Evolutionary conservation across 2,113 vertebrate genomes (phyloP).

Genomic region (Cephalopholis sonnerati): DNA sequence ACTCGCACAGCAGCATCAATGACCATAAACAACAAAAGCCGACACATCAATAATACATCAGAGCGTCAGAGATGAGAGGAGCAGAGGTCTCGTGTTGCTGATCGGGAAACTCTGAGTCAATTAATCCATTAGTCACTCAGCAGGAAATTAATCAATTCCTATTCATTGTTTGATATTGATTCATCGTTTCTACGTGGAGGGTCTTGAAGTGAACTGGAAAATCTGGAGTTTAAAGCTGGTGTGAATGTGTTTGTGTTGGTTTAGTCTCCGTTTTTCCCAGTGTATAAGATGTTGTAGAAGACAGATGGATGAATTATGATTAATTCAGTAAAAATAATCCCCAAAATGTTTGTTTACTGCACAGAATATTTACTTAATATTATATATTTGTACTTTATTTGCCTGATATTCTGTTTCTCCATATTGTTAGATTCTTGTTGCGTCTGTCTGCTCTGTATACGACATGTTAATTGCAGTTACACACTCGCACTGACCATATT

Average conservation of each 20-base stretch:
- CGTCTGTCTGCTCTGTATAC: neutral
- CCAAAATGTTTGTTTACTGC: neutral
- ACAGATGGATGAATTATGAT: neutral
- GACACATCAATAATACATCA: slow-evolving; percentile 27
- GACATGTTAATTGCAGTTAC: too few relatives aligned
- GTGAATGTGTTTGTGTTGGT: slow-evolving; percentile 22
- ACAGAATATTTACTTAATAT: neutral
- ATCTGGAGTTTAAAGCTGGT: neutral
- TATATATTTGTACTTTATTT: neutral
- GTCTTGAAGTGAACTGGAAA: neutral
- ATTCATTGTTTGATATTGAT: neutral
- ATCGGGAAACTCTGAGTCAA: neutral
- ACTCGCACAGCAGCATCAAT: neutral
- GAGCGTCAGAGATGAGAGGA: neutral
- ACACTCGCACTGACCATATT: too few relatives aligned
- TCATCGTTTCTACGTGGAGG: neutral
- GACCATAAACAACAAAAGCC: slow-evolving; percentile 37
- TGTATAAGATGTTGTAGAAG: slow-evolving; percentile 6
- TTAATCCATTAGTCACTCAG: neutral
- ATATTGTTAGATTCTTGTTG: neutral
- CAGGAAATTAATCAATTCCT: slow-evolving; percentile 11
- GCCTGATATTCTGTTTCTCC: neutral
- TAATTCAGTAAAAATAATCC: too few relatives aligned
- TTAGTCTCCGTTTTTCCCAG: neutral
- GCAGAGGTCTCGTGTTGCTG: neutral